These are phyloP conservation scores for Monoplex corrugatus DNA, from an alignment of 2,888 invertebrate species.

Conservation along the genomic window DNA sequence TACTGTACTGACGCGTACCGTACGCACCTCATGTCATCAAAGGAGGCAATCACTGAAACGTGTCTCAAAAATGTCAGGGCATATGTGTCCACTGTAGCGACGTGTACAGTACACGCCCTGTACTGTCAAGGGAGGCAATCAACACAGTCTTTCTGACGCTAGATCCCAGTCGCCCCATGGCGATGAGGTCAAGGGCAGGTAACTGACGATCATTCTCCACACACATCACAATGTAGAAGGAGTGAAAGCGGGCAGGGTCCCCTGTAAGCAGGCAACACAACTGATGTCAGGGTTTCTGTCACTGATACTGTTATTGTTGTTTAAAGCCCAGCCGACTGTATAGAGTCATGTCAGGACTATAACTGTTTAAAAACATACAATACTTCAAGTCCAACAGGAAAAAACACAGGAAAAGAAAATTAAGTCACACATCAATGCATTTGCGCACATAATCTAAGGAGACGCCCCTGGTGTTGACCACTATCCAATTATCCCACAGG, in stretches of 20 bases:
- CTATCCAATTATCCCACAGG: too few species aligned
- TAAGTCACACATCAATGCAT: too few species aligned
- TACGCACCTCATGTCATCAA: too few species aligned
- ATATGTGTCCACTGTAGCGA: constrained; percentile 80
- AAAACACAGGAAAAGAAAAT: too few species aligned
- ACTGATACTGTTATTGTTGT: too few species aligned
- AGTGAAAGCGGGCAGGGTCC: constrained; percentile 90
- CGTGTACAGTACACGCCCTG: constrained; percentile 73
- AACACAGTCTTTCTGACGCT: constrained; percentile 90
- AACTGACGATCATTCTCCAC: constrained; percentile 81
- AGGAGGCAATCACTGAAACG: too few species aligned
- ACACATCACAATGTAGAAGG: constrained; percentile 89
- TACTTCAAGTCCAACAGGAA: not conserved
- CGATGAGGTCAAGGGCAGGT: constrained; percentile 85
- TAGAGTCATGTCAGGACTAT: not conserved
- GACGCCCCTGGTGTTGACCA: too few species aligned
- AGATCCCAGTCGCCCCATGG: constrained; percentile 88
- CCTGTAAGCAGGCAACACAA: constrained; percentile 84
- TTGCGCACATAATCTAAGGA: too few species aligned
- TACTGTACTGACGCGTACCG: not conserved
- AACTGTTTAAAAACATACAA: not conserved
- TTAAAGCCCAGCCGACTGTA: too few species aligned
- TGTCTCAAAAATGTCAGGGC: constrained; percentile 42
- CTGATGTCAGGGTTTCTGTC: not conserved
- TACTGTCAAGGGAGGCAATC: constrained; percentile 85